Evolutionary conservation across 2,888 invertebrate species (phyloP).

Genomic region (Laothoe populi): DNA sequence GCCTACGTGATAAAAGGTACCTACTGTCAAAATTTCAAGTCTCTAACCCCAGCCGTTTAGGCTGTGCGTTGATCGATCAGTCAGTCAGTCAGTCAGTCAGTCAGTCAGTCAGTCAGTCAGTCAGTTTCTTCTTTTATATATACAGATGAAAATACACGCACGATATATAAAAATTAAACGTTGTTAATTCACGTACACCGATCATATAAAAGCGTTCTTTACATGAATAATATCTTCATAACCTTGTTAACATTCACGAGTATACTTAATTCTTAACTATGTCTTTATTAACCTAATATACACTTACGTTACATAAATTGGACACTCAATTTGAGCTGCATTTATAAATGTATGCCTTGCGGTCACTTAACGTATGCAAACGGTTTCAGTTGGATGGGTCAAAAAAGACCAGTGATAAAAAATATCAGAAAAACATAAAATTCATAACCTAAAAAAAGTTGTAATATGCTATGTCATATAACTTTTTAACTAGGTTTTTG

Average conservation of each 20-base stretch:
- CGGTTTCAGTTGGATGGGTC: background rate
- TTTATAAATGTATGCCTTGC: conserved; percentile 31
- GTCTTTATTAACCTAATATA: conserved; percentile 61
- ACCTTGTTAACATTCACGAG: conserved; percentile 73
- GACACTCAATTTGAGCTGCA: conserved; percentile 79
- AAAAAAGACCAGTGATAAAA: background rate
- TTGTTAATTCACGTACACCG: conserved; percentile 30
- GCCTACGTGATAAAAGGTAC: too few species aligned
- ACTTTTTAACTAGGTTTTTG: too few species aligned
- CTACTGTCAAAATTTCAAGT: too few species aligned
- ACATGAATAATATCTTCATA: conserved; percentile 73
- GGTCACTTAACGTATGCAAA: conserved; percentile 13
- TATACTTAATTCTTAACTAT: conserved; percentile 67
- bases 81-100: too few species aligned
- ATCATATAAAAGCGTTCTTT: conserved; percentile 55
- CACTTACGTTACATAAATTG: conserved; percentile 63
- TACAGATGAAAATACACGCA: background rate
- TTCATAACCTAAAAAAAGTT: too few species aligned
- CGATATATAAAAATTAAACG: conserved; percentile 31
- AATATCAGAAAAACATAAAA: too few species aligned
- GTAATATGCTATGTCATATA: background rate
- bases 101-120: too few species aligned
- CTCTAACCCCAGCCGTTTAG: too few species aligned
- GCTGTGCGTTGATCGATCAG: too few species aligned
- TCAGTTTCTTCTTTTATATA: too few species aligned